These are phyloP conservation scores for Gavia stellata DNA, from an alignment of 2,113 vertebrate genomes.

Conservation along the genomic window DNA sequence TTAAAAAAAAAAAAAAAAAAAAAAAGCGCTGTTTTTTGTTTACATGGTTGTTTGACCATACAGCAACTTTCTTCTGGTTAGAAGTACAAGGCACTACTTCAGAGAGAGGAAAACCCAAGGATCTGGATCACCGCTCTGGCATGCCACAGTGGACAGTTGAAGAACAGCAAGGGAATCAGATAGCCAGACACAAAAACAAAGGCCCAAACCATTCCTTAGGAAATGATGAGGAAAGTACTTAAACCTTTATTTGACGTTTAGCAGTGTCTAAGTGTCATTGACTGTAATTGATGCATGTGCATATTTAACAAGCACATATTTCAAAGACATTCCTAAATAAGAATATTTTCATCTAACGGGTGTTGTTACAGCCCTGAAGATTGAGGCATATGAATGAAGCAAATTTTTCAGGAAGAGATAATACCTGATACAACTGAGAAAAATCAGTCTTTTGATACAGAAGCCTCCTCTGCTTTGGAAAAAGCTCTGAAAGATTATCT, in stretches of 20 bases:
- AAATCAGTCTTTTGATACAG: not conserved
- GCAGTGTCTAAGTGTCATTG: not conserved
- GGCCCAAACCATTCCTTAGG: not conserved
- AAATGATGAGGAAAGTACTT: not conserved
- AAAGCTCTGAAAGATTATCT: not conserved
- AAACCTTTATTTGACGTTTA: constrained; percentile 25
- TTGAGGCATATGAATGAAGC: not conserved
- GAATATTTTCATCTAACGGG: not conserved
- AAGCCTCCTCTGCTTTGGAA: not conserved
- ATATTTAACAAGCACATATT: not conserved
- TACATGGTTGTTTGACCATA: not conserved
- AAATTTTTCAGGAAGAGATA: not conserved
- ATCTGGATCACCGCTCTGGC: not conserved
- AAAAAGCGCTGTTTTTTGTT: not conserved
- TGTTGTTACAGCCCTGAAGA: not conserved
- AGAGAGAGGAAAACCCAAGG: not conserved
- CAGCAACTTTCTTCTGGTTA: not conserved
- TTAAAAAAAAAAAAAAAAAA: not conserved
- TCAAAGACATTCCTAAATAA: not conserved
- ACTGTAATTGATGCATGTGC: not conserved
- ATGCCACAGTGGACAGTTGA: not conserved
- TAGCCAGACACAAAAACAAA: not conserved
- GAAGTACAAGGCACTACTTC: not conserved
- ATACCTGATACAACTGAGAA: not conserved
- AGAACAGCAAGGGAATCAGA: not conserved